phyloP scores from a whole-genome alignment of 2,888 invertebrate genomes.

The Girardia tigrina region DNA sequence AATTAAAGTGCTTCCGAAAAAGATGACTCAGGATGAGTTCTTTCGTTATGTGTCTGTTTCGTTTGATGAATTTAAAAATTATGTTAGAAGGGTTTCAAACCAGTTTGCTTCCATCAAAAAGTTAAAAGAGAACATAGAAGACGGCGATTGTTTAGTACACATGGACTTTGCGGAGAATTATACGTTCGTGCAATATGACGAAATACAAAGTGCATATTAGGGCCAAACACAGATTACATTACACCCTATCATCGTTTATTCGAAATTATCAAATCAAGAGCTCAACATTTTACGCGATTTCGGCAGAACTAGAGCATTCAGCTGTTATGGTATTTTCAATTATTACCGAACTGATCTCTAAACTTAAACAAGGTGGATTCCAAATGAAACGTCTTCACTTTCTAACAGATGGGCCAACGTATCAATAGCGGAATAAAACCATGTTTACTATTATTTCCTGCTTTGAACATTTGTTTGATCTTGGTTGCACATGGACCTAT shows the following conservation, averaged over 20 bases:
- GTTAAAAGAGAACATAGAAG: no score
- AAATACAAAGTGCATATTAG: slow-evolving; percentile 21
- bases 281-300: slow-evolving; percentile 21
- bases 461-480: not conserved
- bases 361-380: not conserved
- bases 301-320: slow-evolving; percentile 28
- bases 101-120: not conserved
- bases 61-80: not conserved
- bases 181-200: not conserved
- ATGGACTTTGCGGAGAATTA: slow-evolving; percentile 23
- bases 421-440: slow-evolving; percentile 33
- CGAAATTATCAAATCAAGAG: not conserved
- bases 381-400: not conserved
- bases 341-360: slow-evolving; percentile 10
- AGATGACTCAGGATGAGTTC: not conserved
- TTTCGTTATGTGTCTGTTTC: not conserved
- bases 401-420: slow-evolving; percentile 32
- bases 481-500: not conserved
- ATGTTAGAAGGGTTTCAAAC: not conserved
- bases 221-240: slow-evolving; percentile 27
- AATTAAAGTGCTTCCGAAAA: not conserved
- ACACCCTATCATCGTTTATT: slow-evolving; percentile 31
- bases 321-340: slow-evolving; percentile 31
- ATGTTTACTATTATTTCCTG: not conserved
- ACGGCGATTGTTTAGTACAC: no score